phyloP scores from a whole-genome alignment of 1,140 invertebrate genomes.

The Cepaea nemoralis region DNA sequence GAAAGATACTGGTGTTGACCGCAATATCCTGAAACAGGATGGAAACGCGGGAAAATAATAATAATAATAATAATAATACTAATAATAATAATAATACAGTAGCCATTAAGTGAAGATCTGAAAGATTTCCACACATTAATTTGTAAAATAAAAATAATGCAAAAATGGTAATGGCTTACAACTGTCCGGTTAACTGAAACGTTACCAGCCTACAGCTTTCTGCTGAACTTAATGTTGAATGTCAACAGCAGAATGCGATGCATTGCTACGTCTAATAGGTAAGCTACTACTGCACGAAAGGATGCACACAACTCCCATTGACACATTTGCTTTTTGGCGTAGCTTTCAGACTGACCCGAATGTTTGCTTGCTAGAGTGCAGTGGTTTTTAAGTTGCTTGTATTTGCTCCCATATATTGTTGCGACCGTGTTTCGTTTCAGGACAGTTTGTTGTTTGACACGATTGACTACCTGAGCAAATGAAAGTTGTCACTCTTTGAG shows the following conservation, averaged over 20 bases:
- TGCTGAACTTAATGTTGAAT: neutral
- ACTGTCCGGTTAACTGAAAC: no score
- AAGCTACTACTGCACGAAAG: neutral
- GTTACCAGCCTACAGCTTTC: no score
- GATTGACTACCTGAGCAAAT: neutral
- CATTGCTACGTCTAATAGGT: neutral
- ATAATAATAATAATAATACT: no score
- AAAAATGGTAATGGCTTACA: no score
- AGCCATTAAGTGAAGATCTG: no score
- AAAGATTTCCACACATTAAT: no score
- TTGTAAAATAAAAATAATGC: no score
- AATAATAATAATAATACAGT: no score
- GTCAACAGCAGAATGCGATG: neutral
- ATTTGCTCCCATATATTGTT: neutral
- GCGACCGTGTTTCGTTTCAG: neutral
- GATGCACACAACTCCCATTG: neutral
- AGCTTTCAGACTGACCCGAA: neutral
- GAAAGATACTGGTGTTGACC: no score
- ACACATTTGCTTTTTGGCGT: neutral
- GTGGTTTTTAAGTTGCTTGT: neutral
- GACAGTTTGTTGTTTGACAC: neutral
- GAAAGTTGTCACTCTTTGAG: neutral
- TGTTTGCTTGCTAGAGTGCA: slow-evolving; percentile 20
- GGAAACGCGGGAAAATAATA: no score
- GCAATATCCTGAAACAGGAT: no score